Percentiles rank a stretch among this genome's conserved stretches.
Evolutionary conservation across 2,113 vertebrate species (phyloP).

Genomic region (Murina feae): DNA sequence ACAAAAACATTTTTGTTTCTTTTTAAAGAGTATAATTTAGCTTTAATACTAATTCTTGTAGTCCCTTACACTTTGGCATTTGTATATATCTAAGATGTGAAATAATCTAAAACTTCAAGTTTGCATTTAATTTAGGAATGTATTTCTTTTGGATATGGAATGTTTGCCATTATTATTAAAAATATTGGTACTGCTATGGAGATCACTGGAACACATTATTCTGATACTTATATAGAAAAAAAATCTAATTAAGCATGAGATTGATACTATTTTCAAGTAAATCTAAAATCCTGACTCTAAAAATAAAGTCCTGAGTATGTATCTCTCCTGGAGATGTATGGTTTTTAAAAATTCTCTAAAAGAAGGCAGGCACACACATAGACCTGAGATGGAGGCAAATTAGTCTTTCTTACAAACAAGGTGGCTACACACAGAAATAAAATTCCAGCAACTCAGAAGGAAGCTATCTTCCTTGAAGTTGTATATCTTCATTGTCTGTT

Average conservation of each 20-base stretch:
- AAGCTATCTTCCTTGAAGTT: background rate
- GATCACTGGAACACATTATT: background rate
- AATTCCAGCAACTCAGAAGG: background rate
- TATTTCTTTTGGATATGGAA: background rate
- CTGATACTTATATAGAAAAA: background rate
- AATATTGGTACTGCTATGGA: background rate
- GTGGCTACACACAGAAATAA: background rate
- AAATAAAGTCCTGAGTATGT: slow-evolving; percentile 11
- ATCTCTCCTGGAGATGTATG: background rate
- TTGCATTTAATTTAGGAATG: background rate
- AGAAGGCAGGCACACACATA: background rate
- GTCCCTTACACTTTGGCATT: background rate
- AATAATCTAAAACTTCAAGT: background rate
- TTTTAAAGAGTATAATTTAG: background rate
- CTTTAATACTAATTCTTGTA: background rate
- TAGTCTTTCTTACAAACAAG: background rate
- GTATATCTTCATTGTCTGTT: background rate
- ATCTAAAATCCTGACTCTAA: background rate
- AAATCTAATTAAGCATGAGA: background rate
- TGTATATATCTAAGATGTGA: background rate
- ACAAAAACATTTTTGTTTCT: too few relatives aligned
- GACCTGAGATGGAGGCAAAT: background rate
- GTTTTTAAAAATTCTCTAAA: background rate
- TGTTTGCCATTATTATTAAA: background rate
- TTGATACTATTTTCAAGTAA: slow-evolving; percentile 11